Evolutionary conservation across 2,113 vertebrate genomes (phyloP), one percentile per base, ranked within the genome.

Genomic region (Edolisoma coerulescens): DNA sequence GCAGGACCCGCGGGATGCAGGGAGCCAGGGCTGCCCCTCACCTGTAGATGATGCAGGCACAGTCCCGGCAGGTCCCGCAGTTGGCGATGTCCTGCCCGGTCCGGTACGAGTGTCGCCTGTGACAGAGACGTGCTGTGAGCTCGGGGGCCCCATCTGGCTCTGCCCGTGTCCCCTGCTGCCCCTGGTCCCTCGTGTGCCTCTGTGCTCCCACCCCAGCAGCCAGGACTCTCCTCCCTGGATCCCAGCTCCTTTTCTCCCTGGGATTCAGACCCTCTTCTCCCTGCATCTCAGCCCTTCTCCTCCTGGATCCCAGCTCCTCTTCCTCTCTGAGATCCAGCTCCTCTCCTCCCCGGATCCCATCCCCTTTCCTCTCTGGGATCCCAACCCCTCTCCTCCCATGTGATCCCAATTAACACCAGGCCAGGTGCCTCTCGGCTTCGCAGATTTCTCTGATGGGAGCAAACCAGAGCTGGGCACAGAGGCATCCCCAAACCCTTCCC

Each of bases 11-110:
- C 0, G 2, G 63, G 42, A 32, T 13, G 2, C 10, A 14, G 7
- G n/a, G 50, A 18, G 35, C 47, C 74, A 4, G 82, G 32, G 83
- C 53, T 27, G 80, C 20, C 76, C 59, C 97, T 45, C 97, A 99
- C 98, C 98, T 99, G 98, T 99, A 99, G 97, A 99, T 99, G 97
- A 99, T 99, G 97, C 98, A 99, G 88, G 98, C 98, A 6, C 98
- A 99, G 98, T 99, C 98, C 84, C 98, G 98, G 97, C 98, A 99
- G 86, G 98, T 99, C 80, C 98, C 98, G 21, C 98, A 99, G 98
- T 99, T 99, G 96, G 98, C 98, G 24, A 99, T 99, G 97, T 99
- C 98, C 95, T 99, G 98, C 81, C 98, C 98, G 2, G 98, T 99
- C 37, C 98, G 96, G 97, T 99, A 99, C 2, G 98, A 98, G 97